phyloP scores from a whole-genome alignment of 2,113 vertebrate genomes.

The Hassar affinis region DNA sequence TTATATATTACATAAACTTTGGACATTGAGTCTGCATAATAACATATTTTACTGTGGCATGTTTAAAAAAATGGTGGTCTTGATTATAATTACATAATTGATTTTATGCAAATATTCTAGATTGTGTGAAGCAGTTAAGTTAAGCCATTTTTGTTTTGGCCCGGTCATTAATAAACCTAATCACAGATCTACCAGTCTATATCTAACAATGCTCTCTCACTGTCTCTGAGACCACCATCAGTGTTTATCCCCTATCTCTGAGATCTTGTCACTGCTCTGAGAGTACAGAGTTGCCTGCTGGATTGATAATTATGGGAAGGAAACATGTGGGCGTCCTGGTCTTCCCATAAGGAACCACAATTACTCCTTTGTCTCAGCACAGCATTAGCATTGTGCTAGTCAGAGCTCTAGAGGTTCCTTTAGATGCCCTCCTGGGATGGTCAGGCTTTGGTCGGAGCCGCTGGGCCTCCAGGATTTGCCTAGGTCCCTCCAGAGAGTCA shows the following conservation, averaged over 20 bases:
- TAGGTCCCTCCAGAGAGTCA: conserved; percentile 40
- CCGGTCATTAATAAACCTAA: conserved; percentile 5
- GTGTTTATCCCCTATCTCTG: conserved; percentile 46
- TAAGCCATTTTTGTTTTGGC: not conserved
- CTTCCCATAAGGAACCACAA: conserved; percentile 53
- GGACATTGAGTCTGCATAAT: not conserved
- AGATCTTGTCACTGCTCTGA: conserved; percentile 61
- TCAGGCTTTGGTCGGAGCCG: conserved; percentile 40
- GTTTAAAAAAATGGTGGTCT: not conserved
- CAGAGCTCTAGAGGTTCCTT: conserved; percentile 67
- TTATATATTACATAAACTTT: not conserved
- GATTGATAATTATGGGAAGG: conserved; percentile 73
- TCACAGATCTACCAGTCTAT: conserved; percentile 22
- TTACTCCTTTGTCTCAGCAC: conserved; percentile 68
- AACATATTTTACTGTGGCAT: not conserved
- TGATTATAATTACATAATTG: not conserved
- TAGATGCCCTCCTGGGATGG: conserved; percentile 58
- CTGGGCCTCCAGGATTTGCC: conserved; percentile 26
- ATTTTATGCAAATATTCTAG: not conserved
- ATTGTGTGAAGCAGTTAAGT: not conserved
- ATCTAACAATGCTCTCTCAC: conserved; percentile 35
- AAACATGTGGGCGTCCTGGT: conserved; percentile 65
- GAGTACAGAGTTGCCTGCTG: conserved; percentile 59
- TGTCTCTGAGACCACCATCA: conserved; percentile 48
- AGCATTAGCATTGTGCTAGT: conserved; percentile 73